Evolutionary conservation across 1,140 invertebrate genomes (phyloP), one percentile per base, ranked within the genome.

Genomic region (Bombyx mandarina): DNA sequence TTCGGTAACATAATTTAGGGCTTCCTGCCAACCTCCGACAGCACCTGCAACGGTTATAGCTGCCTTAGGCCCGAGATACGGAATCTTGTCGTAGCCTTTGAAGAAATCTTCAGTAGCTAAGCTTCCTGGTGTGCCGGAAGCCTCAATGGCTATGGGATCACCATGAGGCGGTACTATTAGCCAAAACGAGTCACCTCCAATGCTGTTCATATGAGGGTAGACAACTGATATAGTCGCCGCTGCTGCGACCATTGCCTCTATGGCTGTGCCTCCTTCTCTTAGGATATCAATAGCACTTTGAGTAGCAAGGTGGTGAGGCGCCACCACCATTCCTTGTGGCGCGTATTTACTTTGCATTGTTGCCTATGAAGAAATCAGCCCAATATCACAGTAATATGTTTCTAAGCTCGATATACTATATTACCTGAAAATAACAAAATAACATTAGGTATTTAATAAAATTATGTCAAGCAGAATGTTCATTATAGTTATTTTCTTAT

Each of bases 171-270:
- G 83, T 9, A 84, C 57, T 8, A 86, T 84, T 1, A 84, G 73
- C 81, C 81, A 86, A 53, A 84, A 83, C 2, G 73, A 66, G 57
- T 86, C 83, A 18, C 81, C 81, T 22, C 81, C 83, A 52, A 86
- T 83, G 52, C 73, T 71, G 51, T 79, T 84, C 77, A 82, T 81
- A 45, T 84, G 79, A 18, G 83, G 83, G 60, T 80, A 82, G 6
- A 84, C 79, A 3, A 86, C 80, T 1, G 79, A 63, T 46, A 86
- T 63, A 6, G 81, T 84, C 9, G 83, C 81, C 8, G 83, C 83
- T 4, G 83, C 81, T 10, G 79, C 76, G 7, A 86, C 74, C 56
- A 73, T 75, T 2, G 83, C 83, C 66, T 84, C 81, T 56, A 86
- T 77, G 2, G 83, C 83, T 1, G 81, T 83, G 43, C 83, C 83